These are phyloP conservation scores for Spodoptera picta DNA, from an alignment of 2,888 invertebrate genomes.

Conservation along the genomic window DNA sequence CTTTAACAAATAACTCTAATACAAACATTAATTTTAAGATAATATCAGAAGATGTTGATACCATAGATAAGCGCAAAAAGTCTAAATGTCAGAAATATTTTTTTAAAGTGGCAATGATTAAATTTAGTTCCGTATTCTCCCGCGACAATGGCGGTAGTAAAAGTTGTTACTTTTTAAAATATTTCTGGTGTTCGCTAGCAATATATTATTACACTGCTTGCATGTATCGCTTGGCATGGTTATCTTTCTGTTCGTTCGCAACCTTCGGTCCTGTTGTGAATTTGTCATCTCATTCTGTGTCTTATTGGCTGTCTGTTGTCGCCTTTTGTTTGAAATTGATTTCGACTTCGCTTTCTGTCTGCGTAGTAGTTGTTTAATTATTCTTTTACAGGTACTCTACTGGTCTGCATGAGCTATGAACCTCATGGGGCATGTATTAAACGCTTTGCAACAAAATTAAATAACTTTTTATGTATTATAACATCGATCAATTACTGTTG, in stretches of 20 bases:
- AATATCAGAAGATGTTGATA: slow-evolving; percentile 75
- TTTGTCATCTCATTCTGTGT: slow-evolving; percentile 77
- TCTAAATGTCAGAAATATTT: slow-evolving; percentile 65
- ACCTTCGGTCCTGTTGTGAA: slow-evolving; percentile 81
- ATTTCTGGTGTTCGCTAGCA: slow-evolving; percentile 70
- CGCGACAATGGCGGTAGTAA: slow-evolving; percentile 25
- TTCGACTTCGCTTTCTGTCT: slow-evolving; percentile 76
- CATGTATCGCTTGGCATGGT: slow-evolving; percentile 73
- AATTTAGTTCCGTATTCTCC: slow-evolving; percentile 5
- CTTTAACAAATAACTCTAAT: slow-evolving; percentile 84
- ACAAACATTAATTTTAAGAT: slow-evolving; percentile 73
- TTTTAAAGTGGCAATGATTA: slow-evolving; percentile 18
- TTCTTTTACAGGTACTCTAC: slow-evolving; percentile 66
- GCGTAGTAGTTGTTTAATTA: slow-evolving; percentile 73
- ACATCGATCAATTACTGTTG: no score
- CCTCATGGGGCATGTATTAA: slow-evolving; percentile 38
- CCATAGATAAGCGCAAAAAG: slow-evolving; percentile 60
- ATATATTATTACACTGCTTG: slow-evolving; percentile 70
- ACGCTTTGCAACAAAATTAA: slow-evolving; percentile 43
- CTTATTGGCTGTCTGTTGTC: slow-evolving; percentile 73
- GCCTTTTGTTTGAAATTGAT: slow-evolving; percentile 67
- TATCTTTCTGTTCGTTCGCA: slow-evolving; percentile 67
- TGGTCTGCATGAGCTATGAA: slow-evolving; percentile 54
- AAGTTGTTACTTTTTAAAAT: slow-evolving; percentile 7
- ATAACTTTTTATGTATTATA: no score